Base-by-base conservation (phyloP, 2,888 invertebrate genomes). In the Brachynemurus nebulosus region DNA sequence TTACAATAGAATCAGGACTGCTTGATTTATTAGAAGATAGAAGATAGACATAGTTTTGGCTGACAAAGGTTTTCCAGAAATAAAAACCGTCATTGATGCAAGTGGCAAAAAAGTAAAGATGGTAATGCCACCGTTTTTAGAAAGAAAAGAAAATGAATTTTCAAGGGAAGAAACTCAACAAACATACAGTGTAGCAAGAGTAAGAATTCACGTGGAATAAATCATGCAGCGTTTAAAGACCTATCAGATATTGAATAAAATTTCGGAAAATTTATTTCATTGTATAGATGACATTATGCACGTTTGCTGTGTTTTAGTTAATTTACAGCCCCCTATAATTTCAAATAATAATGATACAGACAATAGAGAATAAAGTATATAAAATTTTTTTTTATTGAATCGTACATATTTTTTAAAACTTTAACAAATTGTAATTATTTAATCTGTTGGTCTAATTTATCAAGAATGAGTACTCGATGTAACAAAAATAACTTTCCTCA, bases 1-100 rank as follows among this genome's bases (percentile, higher is more conserved):
- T 35, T 33, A 25, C 19, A 42, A 47, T 9, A 47, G 38, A 39
- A 49, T 47, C 9, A 42, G 42, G 21, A 43, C 44, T 9, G 47
- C 46, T 45, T 47, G 47, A 33, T n/a, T n/a, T n/a, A n/a, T n/a
- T n/a, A n/a, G n/a, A n/a, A n/a, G n/a, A n/a, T n/a, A 48, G 50
- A 18, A 16, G 44, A 36, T 48, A 48, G 39, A 41, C 34, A 11
- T 48, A 50, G 39, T 47, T 46, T 16, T 47, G 47, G 36, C 21
- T 50, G 14, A 50, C 48, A 19, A 21, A 27, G 4, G 40, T 47
- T 9, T 46, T 47, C 20, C 42, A 39, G 39, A 44, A 27, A 47
- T 47, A 9, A 39, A 34, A 35, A 40, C 16, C 11, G 19, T 39
- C 11, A 27, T 46, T 9, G 46, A 46, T 33, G n/a, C 17, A 41